A percentile compares a stretch with the other conserved stretches of the same genome.
Conservation (phyloP, 37 sponge, comb jelly and placozoan species). For the Chondrosia reniformis region DNA sequence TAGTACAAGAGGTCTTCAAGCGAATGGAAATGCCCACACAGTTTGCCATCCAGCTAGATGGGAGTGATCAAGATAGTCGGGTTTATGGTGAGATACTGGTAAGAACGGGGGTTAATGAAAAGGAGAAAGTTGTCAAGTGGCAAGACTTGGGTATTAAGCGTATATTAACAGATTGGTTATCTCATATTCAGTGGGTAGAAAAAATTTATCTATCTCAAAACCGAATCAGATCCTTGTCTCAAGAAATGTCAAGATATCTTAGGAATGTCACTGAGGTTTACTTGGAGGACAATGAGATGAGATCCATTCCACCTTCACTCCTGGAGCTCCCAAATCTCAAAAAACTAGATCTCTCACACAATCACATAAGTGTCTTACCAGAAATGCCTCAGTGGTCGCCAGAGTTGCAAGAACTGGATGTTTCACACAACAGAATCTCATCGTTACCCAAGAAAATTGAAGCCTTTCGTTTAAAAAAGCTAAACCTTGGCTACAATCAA, state of each 20-base stretch:
- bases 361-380: conserved; percentile 23
- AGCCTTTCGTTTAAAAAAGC: conserved; percentile 17
- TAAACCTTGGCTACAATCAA: conserved; percentile 38
- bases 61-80: background rate
- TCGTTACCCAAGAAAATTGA: conserved; percentile 25
- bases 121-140: conserved; percentile 66
- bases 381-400: conserved; percentile 8
- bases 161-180: conserved; percentile 59
- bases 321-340: conserved; percentile 37
- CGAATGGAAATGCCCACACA: conserved; percentile 41
- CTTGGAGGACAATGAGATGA: conserved; percentile 28
- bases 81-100: conserved; percentile 71
- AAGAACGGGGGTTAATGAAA: conserved; percentile 64
- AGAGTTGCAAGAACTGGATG: conserved; percentile 28
- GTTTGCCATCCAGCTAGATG: conserved; percentile 27
- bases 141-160: conserved; percentile 53
- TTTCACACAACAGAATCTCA: conserved; percentile 41
- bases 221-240: conserved; percentile 50
- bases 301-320: conserved; percentile 14
- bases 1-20: conserved; percentile 29
- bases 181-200: conserved; percentile 69
- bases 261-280: conserved; percentile 25
- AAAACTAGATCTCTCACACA: conserved; percentile 35
- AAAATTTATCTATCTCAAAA: conserved; percentile 55
- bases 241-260: conserved; percentile 54